Evolutionary conservation across 1,140 invertebrate species (phyloP).

Genomic region (Anagrus nilaparvatae): DNA sequence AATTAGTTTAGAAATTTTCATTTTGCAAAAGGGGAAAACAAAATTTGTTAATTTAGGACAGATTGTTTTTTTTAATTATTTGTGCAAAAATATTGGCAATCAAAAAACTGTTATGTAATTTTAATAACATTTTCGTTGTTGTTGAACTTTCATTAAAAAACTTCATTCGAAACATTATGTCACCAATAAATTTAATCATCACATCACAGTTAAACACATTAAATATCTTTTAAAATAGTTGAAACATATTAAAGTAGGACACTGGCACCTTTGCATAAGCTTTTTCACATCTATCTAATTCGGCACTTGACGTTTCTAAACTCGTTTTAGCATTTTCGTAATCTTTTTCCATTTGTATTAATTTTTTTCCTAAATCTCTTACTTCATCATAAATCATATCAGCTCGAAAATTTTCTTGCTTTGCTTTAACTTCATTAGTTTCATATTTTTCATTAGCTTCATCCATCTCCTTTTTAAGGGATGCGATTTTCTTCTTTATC

Average conservation of each 20-base stretch:
- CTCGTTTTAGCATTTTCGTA: slow-evolving; percentile 53
- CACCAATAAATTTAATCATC: too few species aligned
- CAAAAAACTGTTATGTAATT: too few species aligned
- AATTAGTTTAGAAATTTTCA: too few species aligned
- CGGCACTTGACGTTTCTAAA: slow-evolving; percentile 49
- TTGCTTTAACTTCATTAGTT: slow-evolving; percentile 59
- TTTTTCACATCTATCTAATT: slow-evolving; percentile 64
- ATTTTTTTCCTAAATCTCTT: slow-evolving; percentile 58
- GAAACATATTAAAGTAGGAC: background rate
- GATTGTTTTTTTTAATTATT: too few species aligned
- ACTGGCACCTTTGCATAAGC: slow-evolving; percentile 38
- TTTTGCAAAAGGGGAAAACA: too few species aligned
- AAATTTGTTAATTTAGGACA: too few species aligned
- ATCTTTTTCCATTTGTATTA: slow-evolving; percentile 58
- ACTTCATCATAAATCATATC: slow-evolving; percentile 63
- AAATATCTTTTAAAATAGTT: too few species aligned
- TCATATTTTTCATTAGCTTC: slow-evolving; percentile 66
- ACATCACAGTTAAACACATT: too few species aligned
- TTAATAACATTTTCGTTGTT: too few species aligned
- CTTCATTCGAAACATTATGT: too few species aligned
- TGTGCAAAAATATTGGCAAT: too few species aligned
- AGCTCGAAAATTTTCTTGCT: slow-evolving; percentile 56
- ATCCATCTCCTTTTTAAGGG: slow-evolving; percentile 75
- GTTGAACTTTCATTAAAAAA: too few species aligned
- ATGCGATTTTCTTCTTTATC: slow-evolving; percentile 81